Base-by-base conservation (phyloP, 1,140 invertebrate species). In the Diorhabda sublineata region DNA sequence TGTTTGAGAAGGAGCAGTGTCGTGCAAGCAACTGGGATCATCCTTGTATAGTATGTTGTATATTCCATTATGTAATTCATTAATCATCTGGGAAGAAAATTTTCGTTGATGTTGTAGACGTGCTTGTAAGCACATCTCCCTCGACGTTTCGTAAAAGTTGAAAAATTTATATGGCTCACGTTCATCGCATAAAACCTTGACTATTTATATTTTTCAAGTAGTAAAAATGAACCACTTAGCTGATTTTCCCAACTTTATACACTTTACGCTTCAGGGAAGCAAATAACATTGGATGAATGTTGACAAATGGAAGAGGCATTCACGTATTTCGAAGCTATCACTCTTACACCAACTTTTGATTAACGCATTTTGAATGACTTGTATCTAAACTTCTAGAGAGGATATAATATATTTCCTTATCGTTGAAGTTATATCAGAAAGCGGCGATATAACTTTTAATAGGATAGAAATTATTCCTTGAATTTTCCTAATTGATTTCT, bases 171-270 rank as follows among this genome's bases (percentile, higher is more conserved):
- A 60, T 60, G 42, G 11, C n/a, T 11, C 58, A 60, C 58, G 58
- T 60, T 11, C 42, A 42, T 7, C 26, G 26, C 58, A 60, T 60
- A 60, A 60, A 60, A 60, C 58, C 58, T 42, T 11, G 42, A 60
- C 58, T 60, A 11, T 42, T 60, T 42, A 60, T 60, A 60, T 42
- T 26, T 60, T 60, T 60, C 58, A 60, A 60, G 58, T 11, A 60
- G 42, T 60, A 60, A 60, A 60, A 60, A 60, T 60, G 58, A 60
- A 60, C 11, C 58, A 60, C 58, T 60, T 60, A 60, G 58, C 58
- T 60, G 58, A 60, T 60, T 60, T 60, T 60, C 58, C 42, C 58
- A 60, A 60, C 58, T 60, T 60, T 60, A 60, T 60, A 60, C 58
- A 60, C 58, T 26, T 42, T 11, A 60, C 47, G 47, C 58, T 60